These are phyloP conservation scores for Pachycephus smyrnensis DNA, from an alignment of 2,888 invertebrate species.

Conservation along the genomic window DNA sequence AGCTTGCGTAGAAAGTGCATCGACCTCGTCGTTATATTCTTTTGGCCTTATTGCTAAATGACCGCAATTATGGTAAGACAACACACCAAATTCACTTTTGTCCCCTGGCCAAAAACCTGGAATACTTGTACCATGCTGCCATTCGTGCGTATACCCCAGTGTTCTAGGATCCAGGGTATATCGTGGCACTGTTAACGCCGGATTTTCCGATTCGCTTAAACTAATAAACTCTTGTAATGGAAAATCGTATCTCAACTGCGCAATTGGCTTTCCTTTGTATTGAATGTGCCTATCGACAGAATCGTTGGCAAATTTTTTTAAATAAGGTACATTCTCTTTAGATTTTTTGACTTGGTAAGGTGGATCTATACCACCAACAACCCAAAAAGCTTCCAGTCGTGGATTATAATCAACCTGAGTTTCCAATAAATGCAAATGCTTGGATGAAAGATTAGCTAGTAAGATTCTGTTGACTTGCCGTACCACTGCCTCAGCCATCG, in stretches of 20 bases:
- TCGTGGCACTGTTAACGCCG: constrained; percentile 71
- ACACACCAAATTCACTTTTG: constrained; percentile 78
- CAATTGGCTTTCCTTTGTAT: constrained; percentile 76
- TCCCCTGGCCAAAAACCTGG: constrained; percentile 92
- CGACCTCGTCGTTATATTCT: constrained; percentile 71
- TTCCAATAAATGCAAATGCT: constrained; percentile 74
- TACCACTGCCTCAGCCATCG: constrained; percentile 69
- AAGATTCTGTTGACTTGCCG: constrained; percentile 79
- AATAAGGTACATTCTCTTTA: constrained; percentile 49
- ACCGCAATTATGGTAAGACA: constrained; percentile 80
- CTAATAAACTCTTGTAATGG: constrained; percentile 78
- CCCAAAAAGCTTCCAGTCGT: constrained; percentile 89
- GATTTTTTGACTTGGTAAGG: constrained; percentile 66
- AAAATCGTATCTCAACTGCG: constrained; percentile 76
- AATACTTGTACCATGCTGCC: constrained; percentile 78
- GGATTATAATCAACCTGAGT: constrained; percentile 81
- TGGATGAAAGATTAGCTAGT: constrained; percentile 71
- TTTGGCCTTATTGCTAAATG: constrained; percentile 70
- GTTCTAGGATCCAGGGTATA: constrained; percentile 74
- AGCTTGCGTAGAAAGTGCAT: constrained; percentile 80
- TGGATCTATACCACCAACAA: constrained; percentile 78
- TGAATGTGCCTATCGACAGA: constrained; percentile 77
- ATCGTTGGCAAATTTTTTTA: constrained; percentile 68
- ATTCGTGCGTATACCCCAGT: constrained; percentile 71
- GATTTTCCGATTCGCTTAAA: constrained; percentile 70